Percentiles rank a stretch among this genome's conserved stretches.
Conservation (phyloP, 2,888 invertebrate genomes). For the Eristalinus aeneus region DNA sequence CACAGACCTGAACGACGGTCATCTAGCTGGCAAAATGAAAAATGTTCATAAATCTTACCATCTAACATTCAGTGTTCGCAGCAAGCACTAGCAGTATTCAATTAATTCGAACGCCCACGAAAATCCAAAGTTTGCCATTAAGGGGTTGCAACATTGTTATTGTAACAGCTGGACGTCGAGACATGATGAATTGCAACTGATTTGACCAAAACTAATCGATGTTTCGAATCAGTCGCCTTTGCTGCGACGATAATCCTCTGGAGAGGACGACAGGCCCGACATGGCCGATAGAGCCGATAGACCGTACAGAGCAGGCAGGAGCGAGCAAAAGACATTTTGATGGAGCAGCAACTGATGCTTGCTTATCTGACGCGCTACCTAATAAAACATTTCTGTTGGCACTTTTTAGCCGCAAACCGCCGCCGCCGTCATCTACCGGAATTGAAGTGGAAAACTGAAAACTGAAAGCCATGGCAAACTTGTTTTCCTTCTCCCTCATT, state of each 20-base stretch:
- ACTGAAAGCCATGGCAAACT: constrained; percentile 35
- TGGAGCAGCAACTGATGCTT: constrained; percentile 54
- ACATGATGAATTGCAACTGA: constrained; percentile 61
- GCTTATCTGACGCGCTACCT: constrained; percentile 66
- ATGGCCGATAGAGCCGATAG: neutral
- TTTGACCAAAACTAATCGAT: constrained; percentile 52
- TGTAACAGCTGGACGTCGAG: neutral
- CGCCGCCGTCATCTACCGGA: constrained; percentile 47
- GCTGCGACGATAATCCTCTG: constrained; percentile 39
- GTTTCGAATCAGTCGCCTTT: constrained; percentile 23
- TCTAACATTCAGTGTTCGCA: neutral
- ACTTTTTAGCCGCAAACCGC: constrained; percentile 50
- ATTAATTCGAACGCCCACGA: constrained; percentile 59
- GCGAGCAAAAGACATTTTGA: constrained; percentile 34
- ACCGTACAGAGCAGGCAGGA: neutral
- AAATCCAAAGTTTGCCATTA: constrained; percentile 3
- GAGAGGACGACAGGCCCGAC: neutral
- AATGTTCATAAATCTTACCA: neutral
- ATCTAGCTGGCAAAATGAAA: neutral
- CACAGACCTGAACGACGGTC: neutral
- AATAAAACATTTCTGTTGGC: constrained; percentile 70
- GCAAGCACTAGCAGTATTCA: constrained; percentile 21
- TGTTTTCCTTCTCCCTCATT: constrained; percentile 12
- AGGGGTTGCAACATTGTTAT: constrained; percentile 48
- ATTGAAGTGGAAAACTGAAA: constrained; percentile 36